Percentiles rank a stretch among this genome's conserved stretches.
phyloP scores from a whole-genome alignment of 2,888 invertebrate genomes.

The Phymatocera aterrima region DNA sequence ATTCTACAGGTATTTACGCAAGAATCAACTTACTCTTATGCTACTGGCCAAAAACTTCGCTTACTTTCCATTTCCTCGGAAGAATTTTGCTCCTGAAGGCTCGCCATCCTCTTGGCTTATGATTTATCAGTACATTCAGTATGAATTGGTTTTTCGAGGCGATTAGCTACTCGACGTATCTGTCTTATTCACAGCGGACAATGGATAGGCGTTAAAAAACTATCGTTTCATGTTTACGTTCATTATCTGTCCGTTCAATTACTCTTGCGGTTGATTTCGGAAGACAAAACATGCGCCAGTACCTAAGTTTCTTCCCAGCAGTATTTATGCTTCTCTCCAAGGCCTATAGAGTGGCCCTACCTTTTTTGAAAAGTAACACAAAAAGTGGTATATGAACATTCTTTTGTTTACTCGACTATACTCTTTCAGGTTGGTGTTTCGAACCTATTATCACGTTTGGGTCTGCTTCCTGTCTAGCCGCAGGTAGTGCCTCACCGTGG shows the following conservation, averaged over 20 bases:
- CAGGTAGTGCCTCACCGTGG: neutral
- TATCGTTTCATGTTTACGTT: neutral
- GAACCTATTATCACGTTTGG: slow-evolving; percentile 54
- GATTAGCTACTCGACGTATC: neutral
- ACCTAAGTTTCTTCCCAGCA: neutral
- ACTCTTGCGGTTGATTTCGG: neutral
- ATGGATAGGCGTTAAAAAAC: neutral
- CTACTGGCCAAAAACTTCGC: neutral
- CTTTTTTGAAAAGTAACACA: neutral
- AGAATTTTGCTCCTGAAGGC: too few relatives aligned
- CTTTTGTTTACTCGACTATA: neutral
- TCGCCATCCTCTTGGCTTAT: too few relatives aligned
- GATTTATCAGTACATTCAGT: too few relatives aligned
- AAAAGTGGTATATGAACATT: neutral
- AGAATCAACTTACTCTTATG: neutral
- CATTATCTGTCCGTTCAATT: neutral
- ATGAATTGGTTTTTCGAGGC: neutral
- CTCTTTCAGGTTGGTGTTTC: slow-evolving; percentile 46
- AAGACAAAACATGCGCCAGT: neutral
- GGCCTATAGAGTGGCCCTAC: neutral
- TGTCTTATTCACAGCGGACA: neutral
- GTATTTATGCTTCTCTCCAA: neutral
- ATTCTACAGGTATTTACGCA: neutral
- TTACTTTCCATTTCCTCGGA: too few relatives aligned
- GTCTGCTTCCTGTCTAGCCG: slow-evolving; percentile 29